phyloP scores from a whole-genome alignment of 2,797 vertebrate species.

The Alauda arvensis region DNA sequence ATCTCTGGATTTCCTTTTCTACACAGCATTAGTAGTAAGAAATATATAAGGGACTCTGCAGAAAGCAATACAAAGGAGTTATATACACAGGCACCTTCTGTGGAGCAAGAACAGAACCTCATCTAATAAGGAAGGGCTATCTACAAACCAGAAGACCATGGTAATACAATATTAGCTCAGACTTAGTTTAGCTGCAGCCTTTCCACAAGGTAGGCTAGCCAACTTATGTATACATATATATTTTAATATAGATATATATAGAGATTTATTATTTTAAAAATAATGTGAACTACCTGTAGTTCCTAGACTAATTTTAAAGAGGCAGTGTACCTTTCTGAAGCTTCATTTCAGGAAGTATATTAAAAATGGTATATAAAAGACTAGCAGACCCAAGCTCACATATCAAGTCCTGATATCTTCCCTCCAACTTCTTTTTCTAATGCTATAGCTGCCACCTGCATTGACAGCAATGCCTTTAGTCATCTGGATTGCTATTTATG shows the following conservation, averaged over 20 bases:
- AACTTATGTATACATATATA: slow-evolving; percentile 64
- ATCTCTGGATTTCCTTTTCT: slow-evolving; percentile 66
- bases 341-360: slow-evolving; percentile 64
- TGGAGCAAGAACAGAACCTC: slow-evolving; percentile 51
- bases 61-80: slow-evolving; percentile 58
- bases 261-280: slow-evolving; percentile 66
- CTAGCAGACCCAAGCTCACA: slow-evolving; percentile 39
- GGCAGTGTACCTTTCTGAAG: slow-evolving; percentile 64
- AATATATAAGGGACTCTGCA: slow-evolving; percentile 62
- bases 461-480: slow-evolving; percentile 48
- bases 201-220: slow-evolving; percentile 37
- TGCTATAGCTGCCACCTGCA: slow-evolving; percentile 55
- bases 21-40: slow-evolving; percentile 63
- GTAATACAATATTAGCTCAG: slow-evolving; percentile 64
- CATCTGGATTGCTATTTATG: slow-evolving; percentile 66
- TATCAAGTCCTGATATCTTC: background rate
- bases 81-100: slow-evolving; percentile 56
- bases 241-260: slow-evolving; percentile 65
- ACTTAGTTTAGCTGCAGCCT: slow-evolving; percentile 44
- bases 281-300: slow-evolving; percentile 68
- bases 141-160: slow-evolving; percentile 62
- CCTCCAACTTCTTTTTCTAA: slow-evolving; percentile 5
- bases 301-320: slow-evolving; percentile 67
- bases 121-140: slow-evolving; percentile 51
- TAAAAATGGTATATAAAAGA: slow-evolving; percentile 65